Evolutionary conservation across 1,140 invertebrate genomes (phyloP).

Genomic region (Psilanteris sp.): DNA sequence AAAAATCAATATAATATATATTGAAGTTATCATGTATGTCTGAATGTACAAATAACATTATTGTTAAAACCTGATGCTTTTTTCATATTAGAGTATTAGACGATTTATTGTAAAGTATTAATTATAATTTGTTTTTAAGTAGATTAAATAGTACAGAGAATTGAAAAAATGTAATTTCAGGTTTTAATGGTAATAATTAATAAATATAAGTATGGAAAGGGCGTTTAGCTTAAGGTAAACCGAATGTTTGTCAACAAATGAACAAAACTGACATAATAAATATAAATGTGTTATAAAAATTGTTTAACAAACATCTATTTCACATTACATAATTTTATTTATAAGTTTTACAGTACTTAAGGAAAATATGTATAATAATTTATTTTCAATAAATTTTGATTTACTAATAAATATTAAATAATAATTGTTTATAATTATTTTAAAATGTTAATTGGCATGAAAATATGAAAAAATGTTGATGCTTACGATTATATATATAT

Average conservation of each 20-base stretch:
- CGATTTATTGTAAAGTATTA: conserved; percentile 19
- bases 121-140: conserved; percentile 7
- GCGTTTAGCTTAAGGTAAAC: conserved; percentile 13
- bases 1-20: conserved; percentile 28
- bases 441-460: too few relatives aligned
- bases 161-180: conserved; percentile 16
- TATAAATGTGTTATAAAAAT: conserved; percentile 19
- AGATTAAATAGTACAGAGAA: conserved; percentile 1
- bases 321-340: conserved; percentile 31
- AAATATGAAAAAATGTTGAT: too few relatives aligned
- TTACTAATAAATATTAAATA: conserved; percentile 10
- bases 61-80: conserved; percentile 32
- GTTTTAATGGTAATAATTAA: conserved; percentile 27
- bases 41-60: conserved; percentile 15
- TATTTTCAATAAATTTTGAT: conserved; percentile 49
- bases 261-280: conserved; percentile 30
- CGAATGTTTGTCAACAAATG: conserved; percentile 30
- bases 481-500: too few relatives aligned
- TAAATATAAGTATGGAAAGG: background rate
- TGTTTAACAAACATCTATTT: conserved; percentile 6
- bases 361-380: conserved; percentile 30
- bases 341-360: conserved; percentile 32
- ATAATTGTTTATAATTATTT: too few relatives aligned
- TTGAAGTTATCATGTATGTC: conserved; percentile 1
- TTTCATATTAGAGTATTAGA: background rate